Conservation (phyloP, 1,140 invertebrate species). For the Globodera ellingtonae region DNA sequence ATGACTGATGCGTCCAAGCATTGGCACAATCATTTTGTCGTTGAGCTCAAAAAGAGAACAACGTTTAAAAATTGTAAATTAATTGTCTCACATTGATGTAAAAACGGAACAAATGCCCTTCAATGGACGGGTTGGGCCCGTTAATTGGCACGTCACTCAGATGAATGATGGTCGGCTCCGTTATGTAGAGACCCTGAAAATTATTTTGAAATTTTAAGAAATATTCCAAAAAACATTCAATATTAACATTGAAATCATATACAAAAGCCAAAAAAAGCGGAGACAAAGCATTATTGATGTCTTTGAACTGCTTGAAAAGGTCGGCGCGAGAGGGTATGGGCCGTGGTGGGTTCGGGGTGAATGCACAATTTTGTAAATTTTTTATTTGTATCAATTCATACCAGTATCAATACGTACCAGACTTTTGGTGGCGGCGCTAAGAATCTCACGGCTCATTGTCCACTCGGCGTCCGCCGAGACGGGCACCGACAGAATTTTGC, state of each 20-base stretch:
- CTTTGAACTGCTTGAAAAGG: too few species aligned
- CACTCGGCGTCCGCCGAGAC: conserved; percentile 62
- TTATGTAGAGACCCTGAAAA: conserved; percentile 14
- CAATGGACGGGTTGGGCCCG: conserved; percentile 58
- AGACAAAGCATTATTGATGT: too few species aligned
- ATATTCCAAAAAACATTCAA: background rate
- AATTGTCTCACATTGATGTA: conserved; percentile 55
- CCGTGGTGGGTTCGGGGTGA: too few species aligned
- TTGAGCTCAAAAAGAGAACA: conserved; percentile 38
- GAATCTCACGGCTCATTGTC: conserved; percentile 48
- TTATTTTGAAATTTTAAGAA: conserved; percentile 25
- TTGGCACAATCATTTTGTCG: conserved; percentile 59
- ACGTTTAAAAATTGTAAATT: conserved; percentile 22
- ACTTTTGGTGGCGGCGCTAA: conserved; percentile 48
- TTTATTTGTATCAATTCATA: too few species aligned
- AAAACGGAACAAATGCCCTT: conserved; percentile 60
- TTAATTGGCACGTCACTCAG: conserved; percentile 33
- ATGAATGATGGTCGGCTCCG: conserved; percentile 25
- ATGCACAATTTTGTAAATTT: too few species aligned
- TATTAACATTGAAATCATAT: too few species aligned
- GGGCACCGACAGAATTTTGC: conserved; percentile 52
- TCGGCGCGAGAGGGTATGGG: too few species aligned
- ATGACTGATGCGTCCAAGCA: conserved; percentile 58
- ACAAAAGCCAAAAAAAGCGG: too few species aligned
- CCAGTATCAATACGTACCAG: background rate